These are phyloP conservation scores for Rotaria macrura DNA, from an alignment of 2,888 invertebrate genomes.

Conservation along the genomic window DNA sequence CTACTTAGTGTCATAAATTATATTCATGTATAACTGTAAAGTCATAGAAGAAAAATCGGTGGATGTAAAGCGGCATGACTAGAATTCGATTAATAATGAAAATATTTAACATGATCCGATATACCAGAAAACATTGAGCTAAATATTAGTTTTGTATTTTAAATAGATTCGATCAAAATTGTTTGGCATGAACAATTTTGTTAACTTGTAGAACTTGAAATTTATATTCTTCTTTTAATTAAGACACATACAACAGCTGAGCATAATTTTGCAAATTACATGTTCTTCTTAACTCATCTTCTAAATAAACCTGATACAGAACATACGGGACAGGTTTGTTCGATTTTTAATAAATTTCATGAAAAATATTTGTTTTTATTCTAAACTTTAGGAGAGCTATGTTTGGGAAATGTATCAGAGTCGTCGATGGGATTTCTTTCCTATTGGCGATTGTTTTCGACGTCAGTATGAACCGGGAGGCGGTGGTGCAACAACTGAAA, in stretches of 20 bases:
- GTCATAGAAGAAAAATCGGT: no score
- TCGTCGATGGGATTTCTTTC: constrained; percentile 99
- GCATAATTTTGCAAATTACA: constrained; percentile 98
- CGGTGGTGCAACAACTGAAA: not conserved
- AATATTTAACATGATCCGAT: no score
- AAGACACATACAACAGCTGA: constrained; percentile 80
- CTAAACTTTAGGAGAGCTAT: constrained; percentile 66
- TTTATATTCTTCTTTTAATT: not conserved
- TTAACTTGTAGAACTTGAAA: no score
- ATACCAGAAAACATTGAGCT: no score
- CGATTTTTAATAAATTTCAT: no score
- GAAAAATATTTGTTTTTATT: not conserved
- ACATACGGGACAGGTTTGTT: constrained; percentile 76
- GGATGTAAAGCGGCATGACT: no score
- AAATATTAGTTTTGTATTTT: no score
- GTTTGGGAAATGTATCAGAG: constrained; percentile 99
- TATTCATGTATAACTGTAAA: no score
- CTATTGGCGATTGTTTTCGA: constrained; percentile 97
- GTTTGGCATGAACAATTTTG: no score
- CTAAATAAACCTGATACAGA: constrained; percentile 99
- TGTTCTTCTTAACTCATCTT: constrained; percentile 99
- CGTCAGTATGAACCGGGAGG: constrained; percentile 73
- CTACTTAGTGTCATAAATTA: no score
- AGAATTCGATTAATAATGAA: no score
- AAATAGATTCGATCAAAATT: no score